Conservation (phyloP, 2,888 invertebrate species). For the Pteria penguin region DNA sequence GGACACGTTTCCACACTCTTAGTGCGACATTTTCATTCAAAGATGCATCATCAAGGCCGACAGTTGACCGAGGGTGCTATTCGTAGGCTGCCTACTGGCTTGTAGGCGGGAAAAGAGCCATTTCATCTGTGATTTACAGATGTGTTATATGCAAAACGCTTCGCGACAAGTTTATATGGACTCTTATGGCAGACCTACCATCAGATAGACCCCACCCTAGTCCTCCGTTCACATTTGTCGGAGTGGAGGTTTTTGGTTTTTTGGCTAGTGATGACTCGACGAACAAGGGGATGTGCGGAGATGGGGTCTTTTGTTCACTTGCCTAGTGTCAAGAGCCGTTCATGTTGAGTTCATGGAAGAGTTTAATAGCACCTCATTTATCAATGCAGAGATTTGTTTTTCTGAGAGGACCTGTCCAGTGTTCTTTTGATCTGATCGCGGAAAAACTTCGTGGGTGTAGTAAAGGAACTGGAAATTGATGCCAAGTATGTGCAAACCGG, state of each 20-base stretch:
- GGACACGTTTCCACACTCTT: slow-evolving; percentile 37
- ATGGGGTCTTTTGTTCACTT: slow-evolving; percentile 51
- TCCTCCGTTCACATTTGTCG: slow-evolving; percentile 48
- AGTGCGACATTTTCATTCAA: slow-evolving; percentile 40
- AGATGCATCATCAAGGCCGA: slow-evolving; percentile 48
- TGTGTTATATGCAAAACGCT: slow-evolving; percentile 39
- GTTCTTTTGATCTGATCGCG: slow-evolving; percentile 32
- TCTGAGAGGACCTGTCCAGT: slow-evolving; percentile 11
- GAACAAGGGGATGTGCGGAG: slow-evolving; percentile 34
- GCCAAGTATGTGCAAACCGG: slow-evolving; percentile 20
- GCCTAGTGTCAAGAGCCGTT: slow-evolving; percentile 39
- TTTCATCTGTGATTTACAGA: slow-evolving; percentile 32
- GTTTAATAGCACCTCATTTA: slow-evolving; percentile 39
- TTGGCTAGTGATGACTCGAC: slow-evolving; percentile 32
- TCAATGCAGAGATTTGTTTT: slow-evolving; percentile 43
- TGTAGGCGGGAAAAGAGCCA: slow-evolving; percentile 31
- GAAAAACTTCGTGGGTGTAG: slow-evolving; percentile 37
- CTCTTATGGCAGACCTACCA: slow-evolving; percentile 40
- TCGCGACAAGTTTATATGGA: slow-evolving; percentile 16
- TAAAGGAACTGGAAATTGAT: slow-evolving; percentile 22
- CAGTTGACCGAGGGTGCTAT: slow-evolving; percentile 47
- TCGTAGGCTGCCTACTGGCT: slow-evolving; percentile 44
- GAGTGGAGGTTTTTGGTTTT: slow-evolving; percentile 45
- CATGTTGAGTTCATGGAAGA: slow-evolving; percentile 50
- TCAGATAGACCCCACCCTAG: slow-evolving; percentile 25